These are phyloP conservation scores for Mugil cephalus DNA, from an alignment of 2,113 vertebrate species.

Conservation along the genomic window DNA sequence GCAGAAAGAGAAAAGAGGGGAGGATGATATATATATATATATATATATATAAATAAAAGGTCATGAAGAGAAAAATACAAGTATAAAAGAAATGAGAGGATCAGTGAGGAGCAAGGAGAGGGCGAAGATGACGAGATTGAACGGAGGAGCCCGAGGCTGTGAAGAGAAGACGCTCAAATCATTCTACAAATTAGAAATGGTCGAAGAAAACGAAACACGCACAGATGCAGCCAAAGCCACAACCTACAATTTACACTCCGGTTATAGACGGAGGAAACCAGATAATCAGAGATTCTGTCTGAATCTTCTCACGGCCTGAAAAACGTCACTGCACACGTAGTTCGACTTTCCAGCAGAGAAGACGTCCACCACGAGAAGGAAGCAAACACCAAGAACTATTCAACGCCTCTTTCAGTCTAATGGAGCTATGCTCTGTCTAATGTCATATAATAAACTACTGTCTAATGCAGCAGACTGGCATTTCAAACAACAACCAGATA, in stretches of 20 bases:
- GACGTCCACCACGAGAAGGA: not conserved
- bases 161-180: constrained; percentile 45
- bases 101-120: constrained; percentile 37
- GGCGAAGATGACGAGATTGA: constrained; percentile 47
- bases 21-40: constrained; percentile 11
- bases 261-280: constrained; percentile 2
- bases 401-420: no score
- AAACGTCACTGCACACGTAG: not conserved
- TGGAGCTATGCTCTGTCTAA: no score
- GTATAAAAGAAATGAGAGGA: constrained; percentile 56
- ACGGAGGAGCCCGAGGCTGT: constrained; percentile 26
- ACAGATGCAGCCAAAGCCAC: constrained; percentile 20
- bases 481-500: no score
- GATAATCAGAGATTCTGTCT: constrained; percentile 8
- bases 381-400: not conserved
- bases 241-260: constrained; percentile 15
- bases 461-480: no score
- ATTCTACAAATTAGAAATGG: constrained; percentile 38
- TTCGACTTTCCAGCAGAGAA: not conserved
- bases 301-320: constrained; percentile 1
- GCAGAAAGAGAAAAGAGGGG: constrained; percentile 8
- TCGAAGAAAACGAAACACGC: not conserved
- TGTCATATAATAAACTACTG: no score
- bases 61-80: constrained; percentile 34
- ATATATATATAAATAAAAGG: constrained; percentile 51